phyloP scores from a whole-genome alignment of 53 echinoderm and acorn worm genomes.

The Glandiceps talaboti region DNA sequence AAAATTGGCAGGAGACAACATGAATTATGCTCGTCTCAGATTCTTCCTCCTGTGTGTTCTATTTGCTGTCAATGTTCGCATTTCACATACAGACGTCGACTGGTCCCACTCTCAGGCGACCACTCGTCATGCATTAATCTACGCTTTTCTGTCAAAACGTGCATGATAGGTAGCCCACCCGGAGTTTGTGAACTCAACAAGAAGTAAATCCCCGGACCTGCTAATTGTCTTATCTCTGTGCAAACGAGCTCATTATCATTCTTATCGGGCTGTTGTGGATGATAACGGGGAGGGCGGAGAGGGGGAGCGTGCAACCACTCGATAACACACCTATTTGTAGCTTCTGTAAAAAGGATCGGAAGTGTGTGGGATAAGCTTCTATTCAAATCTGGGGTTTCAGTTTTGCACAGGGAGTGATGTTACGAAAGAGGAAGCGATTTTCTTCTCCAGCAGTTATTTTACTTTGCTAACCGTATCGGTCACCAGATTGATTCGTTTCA shows the following conservation, averaged over 20 bases:
- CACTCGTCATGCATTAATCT: too few species aligned
- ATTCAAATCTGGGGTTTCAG: not conserved
- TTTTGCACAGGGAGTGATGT: not conserved
- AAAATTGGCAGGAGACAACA: too few species aligned
- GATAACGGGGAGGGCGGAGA: not conserved
- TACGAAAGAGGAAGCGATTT: not conserved
- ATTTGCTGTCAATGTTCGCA: too few species aligned
- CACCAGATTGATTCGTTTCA: too few species aligned
- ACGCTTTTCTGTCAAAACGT: too few species aligned
- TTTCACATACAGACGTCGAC: too few species aligned
- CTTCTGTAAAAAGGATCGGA: not conserved
- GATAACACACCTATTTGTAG: not conserved
- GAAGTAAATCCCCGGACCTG: not conserved
- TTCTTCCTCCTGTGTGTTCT: too few species aligned
- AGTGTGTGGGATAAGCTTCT: not conserved
- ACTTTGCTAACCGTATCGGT: not conserved
- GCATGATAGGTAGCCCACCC: too few species aligned
- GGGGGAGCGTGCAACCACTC: not conserved
- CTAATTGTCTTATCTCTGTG: not conserved
- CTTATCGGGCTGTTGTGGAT: not conserved
- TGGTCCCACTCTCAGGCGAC: too few species aligned
- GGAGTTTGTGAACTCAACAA: not conserved
- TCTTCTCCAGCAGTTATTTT: not conserved
- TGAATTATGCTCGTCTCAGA: too few species aligned
- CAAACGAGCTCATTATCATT: not conserved